A percentile compares a stretch with the other conserved stretches of the same genome.
Conservation (phyloP, 2,113 vertebrate species). For the Clarias batrachus region DNA sequence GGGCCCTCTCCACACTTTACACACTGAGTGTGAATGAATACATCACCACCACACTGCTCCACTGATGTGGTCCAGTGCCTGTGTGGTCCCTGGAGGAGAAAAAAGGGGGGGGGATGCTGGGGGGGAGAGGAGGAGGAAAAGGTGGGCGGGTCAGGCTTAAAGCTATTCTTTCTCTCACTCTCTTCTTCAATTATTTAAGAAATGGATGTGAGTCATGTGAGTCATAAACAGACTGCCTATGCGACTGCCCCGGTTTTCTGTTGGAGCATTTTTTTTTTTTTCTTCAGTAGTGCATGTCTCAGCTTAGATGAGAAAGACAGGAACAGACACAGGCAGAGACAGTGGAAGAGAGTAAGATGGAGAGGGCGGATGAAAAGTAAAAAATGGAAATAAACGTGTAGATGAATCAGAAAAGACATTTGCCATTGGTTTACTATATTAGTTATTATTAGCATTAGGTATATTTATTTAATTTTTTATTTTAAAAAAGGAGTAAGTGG, state of each 20-base stretch:
- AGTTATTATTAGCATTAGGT: not conserved
- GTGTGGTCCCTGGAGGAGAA: slow-evolving; percentile 71
- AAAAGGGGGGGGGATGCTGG: slow-evolving; percentile 12
- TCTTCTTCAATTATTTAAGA: slow-evolving; percentile 50
- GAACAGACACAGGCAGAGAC: not conserved
- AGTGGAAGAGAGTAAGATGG: slow-evolving; percentile 7
- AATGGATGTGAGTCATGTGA: slow-evolving; percentile 25
- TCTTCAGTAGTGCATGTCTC: not conserved
- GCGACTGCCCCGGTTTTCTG: slow-evolving; percentile 28
- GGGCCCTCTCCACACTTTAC: slow-evolving; percentile 48
- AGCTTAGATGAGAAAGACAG: slow-evolving; percentile 5
- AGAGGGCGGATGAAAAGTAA: slow-evolving; percentile 40
- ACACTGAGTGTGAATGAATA: slow-evolving; percentile 72
- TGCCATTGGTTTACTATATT: not conserved
- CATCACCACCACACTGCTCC: slow-evolving; percentile 72
- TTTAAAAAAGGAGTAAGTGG: not conserved
- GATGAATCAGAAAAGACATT: not conserved
- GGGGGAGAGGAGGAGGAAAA: slow-evolving; percentile 37
- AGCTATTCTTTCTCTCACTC: slow-evolving; percentile 3
- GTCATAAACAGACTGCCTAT: slow-evolving; percentile 35
- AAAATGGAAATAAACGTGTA: not conserved
- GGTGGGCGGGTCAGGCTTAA: slow-evolving; percentile 38
- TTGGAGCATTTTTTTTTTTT: not conserved
- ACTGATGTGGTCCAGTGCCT: slow-evolving; percentile 76
- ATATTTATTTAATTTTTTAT: not conserved